These are phyloP conservation scores for Sminthurides aquaticus DNA, from an alignment of 2,888 invertebrate species.

Conservation along the genomic window DNA sequence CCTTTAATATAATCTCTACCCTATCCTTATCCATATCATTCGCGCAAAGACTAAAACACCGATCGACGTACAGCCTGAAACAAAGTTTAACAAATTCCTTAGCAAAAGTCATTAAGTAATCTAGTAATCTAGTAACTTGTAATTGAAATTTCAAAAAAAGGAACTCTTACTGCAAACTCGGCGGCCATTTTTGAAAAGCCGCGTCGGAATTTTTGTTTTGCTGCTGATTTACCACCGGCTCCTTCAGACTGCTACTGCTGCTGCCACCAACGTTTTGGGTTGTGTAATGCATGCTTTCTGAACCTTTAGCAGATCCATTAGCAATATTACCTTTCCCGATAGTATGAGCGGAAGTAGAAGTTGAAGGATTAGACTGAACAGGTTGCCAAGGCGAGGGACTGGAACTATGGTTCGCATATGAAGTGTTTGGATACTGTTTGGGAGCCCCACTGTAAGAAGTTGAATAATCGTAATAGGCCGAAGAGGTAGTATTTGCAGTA, in stretches of 20 bases:
- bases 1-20: constrained; percentile 87
- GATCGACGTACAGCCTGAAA: constrained; percentile 69
- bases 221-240: neutral
- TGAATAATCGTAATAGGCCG: neutral
- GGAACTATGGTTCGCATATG: neutral
- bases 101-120: neutral
- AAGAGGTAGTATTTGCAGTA: neutral
- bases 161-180: constrained; percentile 36
- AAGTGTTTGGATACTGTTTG: neutral
- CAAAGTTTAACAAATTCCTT: too few species aligned
- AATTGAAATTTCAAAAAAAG: neutral
- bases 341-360: neutral
- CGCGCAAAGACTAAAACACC: constrained; percentile 84
- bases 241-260: neutral
- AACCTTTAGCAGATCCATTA: neutral
- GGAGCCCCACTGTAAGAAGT: neutral
- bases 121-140: neutral
- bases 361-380: neutral
- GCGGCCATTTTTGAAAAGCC: constrained; percentile 33
- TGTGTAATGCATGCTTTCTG: neutral
- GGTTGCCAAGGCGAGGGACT: neutral
- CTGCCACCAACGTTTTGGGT: neutral
- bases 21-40: constrained; percentile 84
- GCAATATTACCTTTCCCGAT: neutral
- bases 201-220: constrained; percentile 4